Conservation (phyloP, 2,888 invertebrate species). For the Corbicula japonica region DNA sequence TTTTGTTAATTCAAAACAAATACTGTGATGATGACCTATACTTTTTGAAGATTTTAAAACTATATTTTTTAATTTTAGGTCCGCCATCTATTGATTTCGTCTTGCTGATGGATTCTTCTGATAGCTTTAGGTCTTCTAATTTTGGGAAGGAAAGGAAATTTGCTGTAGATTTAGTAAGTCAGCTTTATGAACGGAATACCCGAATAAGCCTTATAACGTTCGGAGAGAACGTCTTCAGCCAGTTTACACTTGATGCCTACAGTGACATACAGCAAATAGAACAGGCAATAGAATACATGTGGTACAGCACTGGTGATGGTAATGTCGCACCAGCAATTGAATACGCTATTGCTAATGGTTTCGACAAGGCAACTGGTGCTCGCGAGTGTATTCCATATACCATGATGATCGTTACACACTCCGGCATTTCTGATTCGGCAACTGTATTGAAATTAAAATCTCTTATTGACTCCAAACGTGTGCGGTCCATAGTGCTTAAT, state of each 20-base stretch:
- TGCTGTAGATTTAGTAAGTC: not conserved
- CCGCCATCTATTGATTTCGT: no score
- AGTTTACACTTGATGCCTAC: slow-evolving; percentile 33
- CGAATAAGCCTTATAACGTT: slow-evolving; percentile 29
- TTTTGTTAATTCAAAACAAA: no score
- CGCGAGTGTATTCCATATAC: slow-evolving; percentile 27
- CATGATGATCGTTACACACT: slow-evolving; percentile 28
- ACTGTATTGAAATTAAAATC: not conserved
- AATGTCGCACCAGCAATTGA: slow-evolving; percentile 15
- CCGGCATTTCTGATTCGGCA: not conserved
- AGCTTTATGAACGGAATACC: not conserved
- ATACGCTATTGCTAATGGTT: slow-evolving; percentile 27
- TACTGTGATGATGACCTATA: no score
- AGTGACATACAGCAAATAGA: not conserved
- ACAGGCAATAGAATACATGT: slow-evolving; percentile 7
- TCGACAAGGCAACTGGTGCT: slow-evolving; percentile 16
- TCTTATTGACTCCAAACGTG: not conserved
- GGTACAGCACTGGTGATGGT: slow-evolving; percentile 25
- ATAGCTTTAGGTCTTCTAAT: slow-evolving; percentile 11
- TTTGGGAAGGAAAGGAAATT: slow-evolving; percentile 33
- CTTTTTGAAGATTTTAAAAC: no score
- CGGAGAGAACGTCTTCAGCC: slow-evolving; percentile 15
- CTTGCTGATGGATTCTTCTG: slow-evolving; percentile 40
- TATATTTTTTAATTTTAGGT: no score
- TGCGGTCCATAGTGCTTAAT: slow-evolving; percentile 11